Conservation (phyloP, 2,797 vertebrate species). For the Varecia variegata region DNA sequence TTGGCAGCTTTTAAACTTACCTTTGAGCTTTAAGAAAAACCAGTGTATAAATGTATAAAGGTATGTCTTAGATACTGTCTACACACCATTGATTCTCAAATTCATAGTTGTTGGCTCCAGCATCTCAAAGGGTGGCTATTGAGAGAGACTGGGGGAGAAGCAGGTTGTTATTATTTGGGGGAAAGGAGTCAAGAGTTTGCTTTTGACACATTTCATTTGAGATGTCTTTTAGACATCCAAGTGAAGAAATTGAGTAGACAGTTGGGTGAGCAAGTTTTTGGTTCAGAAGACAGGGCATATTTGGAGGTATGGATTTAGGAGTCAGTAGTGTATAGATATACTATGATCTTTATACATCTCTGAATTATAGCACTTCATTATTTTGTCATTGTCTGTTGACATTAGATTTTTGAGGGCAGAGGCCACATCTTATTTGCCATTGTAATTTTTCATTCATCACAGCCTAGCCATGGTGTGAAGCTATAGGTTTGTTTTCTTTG, state of each 20-base stretch:
- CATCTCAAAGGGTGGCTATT: not conserved
- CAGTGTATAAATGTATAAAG: not conserved
- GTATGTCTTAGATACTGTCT: not conserved
- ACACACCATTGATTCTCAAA: not conserved
- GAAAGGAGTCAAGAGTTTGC: not conserved
- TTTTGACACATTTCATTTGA: constrained; percentile 12
- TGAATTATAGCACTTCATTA: not conserved
- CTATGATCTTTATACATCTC: not conserved
- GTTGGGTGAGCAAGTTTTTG: not conserved
- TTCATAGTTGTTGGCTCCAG: not conserved
- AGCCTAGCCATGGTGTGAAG: not conserved
- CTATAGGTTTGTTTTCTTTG: not conserved
- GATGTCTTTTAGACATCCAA: not conserved
- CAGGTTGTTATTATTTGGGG: not conserved
- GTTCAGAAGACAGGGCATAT: not conserved
- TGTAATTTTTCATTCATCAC: not conserved
- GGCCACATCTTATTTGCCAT: not conserved
- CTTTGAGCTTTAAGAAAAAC: not conserved
- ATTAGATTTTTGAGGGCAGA: not conserved
- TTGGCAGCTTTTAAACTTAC: not conserved
- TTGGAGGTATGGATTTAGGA: not conserved
- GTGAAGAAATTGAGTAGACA: not conserved
- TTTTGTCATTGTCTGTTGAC: not conserved
- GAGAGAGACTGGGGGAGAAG: not conserved
- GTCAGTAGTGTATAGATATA: not conserved